A percentile compares a stretch with the other conserved stretches of the same genome.
Conservation (phyloP, 2,113 vertebrate species). For the Catharus fuscescens region DNA sequence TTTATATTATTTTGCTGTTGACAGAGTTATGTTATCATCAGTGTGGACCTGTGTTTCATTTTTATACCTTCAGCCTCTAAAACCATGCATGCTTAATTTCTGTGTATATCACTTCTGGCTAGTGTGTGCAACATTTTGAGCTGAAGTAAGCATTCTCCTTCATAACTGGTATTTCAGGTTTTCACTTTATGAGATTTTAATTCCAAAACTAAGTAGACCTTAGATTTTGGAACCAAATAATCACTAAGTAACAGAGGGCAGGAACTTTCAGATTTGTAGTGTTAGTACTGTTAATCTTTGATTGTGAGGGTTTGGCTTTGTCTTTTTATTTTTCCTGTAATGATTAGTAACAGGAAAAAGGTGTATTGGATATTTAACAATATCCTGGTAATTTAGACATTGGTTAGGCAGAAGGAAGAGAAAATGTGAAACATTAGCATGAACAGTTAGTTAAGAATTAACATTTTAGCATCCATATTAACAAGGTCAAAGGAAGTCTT, state of each 20-base stretch:
- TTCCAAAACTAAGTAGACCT: neutral
- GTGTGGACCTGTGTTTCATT: neutral
- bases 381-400: neutral
- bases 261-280: neutral
- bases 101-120: neutral
- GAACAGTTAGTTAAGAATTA: slow-evolving; percentile 10
- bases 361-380: neutral
- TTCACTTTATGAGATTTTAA: neutral
- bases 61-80: neutral
- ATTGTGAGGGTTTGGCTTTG: neutral
- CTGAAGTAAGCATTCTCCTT: neutral
- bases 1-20: neutral
- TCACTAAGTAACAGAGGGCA: neutral
- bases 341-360: neutral
- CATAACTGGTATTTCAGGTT: neutral
- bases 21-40: neutral
- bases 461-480: slow-evolving; percentile 14
- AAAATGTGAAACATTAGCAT: slow-evolving; percentile 1
- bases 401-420: neutral
- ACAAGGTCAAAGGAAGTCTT: neutral
- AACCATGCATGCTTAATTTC: fast-evolving
- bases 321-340: neutral
- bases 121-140: neutral
- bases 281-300: neutral
- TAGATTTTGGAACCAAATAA: neutral